Conservation (phyloP, 1,140 invertebrate species). For the Bursaphelenchus mucronatus region DNA sequence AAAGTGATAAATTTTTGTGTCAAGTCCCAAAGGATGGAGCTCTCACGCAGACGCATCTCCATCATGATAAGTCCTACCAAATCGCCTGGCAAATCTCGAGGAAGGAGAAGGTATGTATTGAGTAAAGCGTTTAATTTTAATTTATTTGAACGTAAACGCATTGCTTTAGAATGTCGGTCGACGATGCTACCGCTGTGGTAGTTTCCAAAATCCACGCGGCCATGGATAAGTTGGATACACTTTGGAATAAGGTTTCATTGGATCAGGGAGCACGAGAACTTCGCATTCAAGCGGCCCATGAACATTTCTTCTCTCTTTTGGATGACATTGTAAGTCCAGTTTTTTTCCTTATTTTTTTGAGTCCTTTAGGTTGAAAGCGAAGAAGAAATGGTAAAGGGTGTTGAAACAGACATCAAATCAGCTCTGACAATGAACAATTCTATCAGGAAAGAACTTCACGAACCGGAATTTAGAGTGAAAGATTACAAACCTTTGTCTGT, state of each 20-base stretch:
- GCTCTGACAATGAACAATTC: slow-evolving; percentile 15
- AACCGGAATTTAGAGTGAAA: not conserved
- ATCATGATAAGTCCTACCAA: no score
- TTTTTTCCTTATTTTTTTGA: not conserved
- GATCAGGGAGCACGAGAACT: slow-evolving; percentile 22
- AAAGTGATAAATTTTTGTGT: no score
- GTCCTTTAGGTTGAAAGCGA: slow-evolving; percentile 12
- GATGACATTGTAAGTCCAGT: slow-evolving; percentile 20
- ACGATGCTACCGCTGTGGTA: slow-evolving; percentile 20
- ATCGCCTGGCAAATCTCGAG: no score
- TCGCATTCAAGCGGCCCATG: slow-evolving; percentile 25
- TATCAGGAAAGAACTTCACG: slow-evolving; percentile 12
- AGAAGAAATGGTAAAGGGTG: slow-evolving; percentile 27
- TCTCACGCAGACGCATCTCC: no score
- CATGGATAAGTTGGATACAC: slow-evolving; percentile 20
- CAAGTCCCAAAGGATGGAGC: no score
- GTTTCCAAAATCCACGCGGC: slow-evolving; percentile 18
- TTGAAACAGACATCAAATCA: slow-evolving; percentile 18
- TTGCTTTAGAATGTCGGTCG: slow-evolving; percentile 31
- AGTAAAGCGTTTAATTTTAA: no score
- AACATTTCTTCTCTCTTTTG: slow-evolving; percentile 29
- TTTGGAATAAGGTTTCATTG: slow-evolving; percentile 29
- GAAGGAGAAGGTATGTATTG: no score
- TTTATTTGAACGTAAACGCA: not conserved
- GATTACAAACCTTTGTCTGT: slow-evolving; percentile 7